Conservation (phyloP, 2,797 vertebrate species). For the Oreonectes daqikongensis region DNA sequence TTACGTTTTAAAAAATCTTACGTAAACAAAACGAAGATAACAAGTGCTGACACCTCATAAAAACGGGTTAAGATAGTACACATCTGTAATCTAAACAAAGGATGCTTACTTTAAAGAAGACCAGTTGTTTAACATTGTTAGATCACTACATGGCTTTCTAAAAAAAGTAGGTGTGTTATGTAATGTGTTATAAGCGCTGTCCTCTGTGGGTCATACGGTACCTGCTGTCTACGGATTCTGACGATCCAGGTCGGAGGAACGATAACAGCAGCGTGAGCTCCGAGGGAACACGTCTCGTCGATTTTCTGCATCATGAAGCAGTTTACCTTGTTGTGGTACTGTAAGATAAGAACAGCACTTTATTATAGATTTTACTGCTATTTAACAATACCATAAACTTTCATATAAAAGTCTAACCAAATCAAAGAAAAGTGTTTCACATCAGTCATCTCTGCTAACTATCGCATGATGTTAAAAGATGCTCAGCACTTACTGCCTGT, state of each 20-base stretch:
- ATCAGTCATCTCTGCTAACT: too few relatives aligned
- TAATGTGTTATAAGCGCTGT: neutral
- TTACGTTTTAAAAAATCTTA: neutral
- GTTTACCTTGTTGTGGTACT: constrained; percentile 97
- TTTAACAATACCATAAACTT: too few relatives aligned
- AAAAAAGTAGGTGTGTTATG: too few relatives aligned
- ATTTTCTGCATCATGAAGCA: constrained; percentile 99
- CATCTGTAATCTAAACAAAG: neutral
- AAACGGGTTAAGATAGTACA: neutral
- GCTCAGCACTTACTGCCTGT: constrained; percentile 85
- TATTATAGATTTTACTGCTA: neutral
- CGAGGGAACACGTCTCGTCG: constrained; percentile 90
- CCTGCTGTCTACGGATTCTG: constrained; percentile 86
- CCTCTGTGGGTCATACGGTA: constrained; percentile 48
- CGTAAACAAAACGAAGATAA: neutral
- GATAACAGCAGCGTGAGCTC: constrained; percentile 90
- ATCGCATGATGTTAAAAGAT: neutral
- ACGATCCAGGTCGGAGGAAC: constrained; percentile 95
- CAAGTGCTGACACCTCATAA: neutral
- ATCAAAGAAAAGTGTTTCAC: too few relatives aligned
- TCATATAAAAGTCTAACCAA: too few relatives aligned
- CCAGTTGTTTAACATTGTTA: neutral
- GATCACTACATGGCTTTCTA: too few relatives aligned
- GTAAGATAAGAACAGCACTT: constrained; percentile 50
- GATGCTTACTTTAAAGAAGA: neutral